Conservation (phyloP, 2,888 invertebrate species). For the Apodemia duryi region DNA sequence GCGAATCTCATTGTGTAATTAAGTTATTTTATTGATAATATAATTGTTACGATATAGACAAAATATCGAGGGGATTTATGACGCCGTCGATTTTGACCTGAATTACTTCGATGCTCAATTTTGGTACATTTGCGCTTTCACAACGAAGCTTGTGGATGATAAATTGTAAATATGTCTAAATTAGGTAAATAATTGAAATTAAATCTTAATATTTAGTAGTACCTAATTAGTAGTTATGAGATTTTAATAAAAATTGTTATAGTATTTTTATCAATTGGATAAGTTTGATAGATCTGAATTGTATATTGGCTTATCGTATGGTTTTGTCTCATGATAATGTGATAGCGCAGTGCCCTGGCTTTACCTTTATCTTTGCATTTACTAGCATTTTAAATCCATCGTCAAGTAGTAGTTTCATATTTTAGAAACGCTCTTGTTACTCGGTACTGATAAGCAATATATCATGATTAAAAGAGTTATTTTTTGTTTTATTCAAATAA, state of each 20-base stretch:
- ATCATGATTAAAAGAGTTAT: slow-evolving; percentile 61
- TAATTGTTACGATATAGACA: slow-evolving; percentile 60
- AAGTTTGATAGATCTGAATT: slow-evolving; percentile 59
- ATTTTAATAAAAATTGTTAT: slow-evolving; percentile 66
- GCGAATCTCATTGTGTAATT: slow-evolving; percentile 64
- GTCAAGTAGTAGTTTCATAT: slow-evolving; percentile 62
- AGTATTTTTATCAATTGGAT: slow-evolving; percentile 65
- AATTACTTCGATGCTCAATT: slow-evolving; percentile 63
- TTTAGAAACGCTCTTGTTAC: slow-evolving; percentile 72
- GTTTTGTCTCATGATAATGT: slow-evolving; percentile 46
- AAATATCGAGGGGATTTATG: slow-evolving; percentile 49
- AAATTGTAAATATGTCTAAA: slow-evolving; percentile 72
- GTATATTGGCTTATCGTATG: slow-evolving; percentile 68
- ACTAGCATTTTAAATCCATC: slow-evolving; percentile 72
- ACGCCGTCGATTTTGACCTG: slow-evolving; percentile 20
- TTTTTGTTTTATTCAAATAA: slow-evolving; percentile 32
- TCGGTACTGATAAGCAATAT: slow-evolving; percentile 78
- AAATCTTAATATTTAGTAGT: slow-evolving; percentile 64
- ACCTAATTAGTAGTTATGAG: slow-evolving; percentile 75
- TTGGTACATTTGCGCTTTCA: slow-evolving; percentile 68
- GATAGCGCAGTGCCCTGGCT: slow-evolving; percentile 72
- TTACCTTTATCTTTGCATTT: slow-evolving; percentile 71
- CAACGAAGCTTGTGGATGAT: slow-evolving; percentile 65
- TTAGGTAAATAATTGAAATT: slow-evolving; percentile 65
- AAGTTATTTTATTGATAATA: slow-evolving; percentile 64